Evolutionary conservation across 2,888 invertebrate genomes (phyloP).

Genomic region (Agrotis ipsilon): DNA sequence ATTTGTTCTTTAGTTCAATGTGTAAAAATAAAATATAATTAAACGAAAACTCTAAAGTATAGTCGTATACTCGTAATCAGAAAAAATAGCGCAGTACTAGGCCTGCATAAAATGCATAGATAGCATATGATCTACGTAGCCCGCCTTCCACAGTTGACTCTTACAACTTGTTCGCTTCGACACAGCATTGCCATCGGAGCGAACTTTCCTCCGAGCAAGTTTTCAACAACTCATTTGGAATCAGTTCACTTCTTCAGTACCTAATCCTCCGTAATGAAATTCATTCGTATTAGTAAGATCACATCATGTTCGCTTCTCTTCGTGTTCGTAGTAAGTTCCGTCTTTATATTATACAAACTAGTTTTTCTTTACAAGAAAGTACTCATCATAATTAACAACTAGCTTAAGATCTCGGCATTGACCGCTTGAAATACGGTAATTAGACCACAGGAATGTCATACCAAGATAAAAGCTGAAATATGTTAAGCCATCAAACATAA

Average conservation of each 20-base stretch:
- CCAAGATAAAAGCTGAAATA: too few relatives aligned
- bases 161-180: slow-evolving; percentile 33
- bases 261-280: slow-evolving; percentile 41
- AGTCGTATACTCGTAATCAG: too few relatives aligned
- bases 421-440: too few relatives aligned
- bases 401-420: too few relatives aligned
- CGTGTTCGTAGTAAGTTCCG: not conserved
- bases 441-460: too few relatives aligned
- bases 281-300: slow-evolving; percentile 27
- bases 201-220: slow-evolving; percentile 40
- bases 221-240: slow-evolving; percentile 46
- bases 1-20: not conserved
- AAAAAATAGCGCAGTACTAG: slow-evolving; percentile 1
- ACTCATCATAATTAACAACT: too few relatives aligned
- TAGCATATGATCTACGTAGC: slow-evolving; percentile 9
- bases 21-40: not conserved
- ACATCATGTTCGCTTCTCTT: not conserved
- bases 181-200: slow-evolving; percentile 37
- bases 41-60: not conserved
- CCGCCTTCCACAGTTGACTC: slow-evolving; percentile 24
- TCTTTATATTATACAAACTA: not conserved
- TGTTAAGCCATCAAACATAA: too few relatives aligned
- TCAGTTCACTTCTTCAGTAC: slow-evolving; percentile 42
- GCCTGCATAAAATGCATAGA: slow-evolving; percentile 23
- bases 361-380: not conserved